phyloP scores from a whole-genome alignment of 2,113 vertebrate genomes.

The Ailurus styani region DNA sequence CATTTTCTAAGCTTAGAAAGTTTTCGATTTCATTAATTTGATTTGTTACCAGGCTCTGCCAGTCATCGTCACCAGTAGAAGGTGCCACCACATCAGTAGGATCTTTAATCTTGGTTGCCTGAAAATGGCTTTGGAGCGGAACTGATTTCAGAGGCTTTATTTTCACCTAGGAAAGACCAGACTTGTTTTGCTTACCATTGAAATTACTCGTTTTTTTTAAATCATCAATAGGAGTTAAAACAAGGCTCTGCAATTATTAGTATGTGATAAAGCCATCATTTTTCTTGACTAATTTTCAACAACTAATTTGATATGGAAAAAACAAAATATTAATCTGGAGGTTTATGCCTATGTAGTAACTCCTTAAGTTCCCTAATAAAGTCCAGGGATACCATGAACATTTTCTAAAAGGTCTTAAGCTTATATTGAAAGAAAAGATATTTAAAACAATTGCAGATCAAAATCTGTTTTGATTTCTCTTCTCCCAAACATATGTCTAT shows the following conservation, averaged over 20 bases:
- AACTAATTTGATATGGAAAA: not conserved
- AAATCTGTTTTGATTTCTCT: conserved; percentile 41
- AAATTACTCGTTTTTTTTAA: not conserved
- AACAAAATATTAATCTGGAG: not conserved
- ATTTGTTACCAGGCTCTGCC: conserved; percentile 56
- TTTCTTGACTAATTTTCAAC: not conserved
- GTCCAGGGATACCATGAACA: not conserved
- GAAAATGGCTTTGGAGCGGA: conserved; percentile 8
- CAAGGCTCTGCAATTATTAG: not conserved
- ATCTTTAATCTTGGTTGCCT: not conserved
- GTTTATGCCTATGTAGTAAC: not conserved
- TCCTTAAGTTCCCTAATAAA: conserved; percentile 26
- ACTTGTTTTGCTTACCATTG: not conserved
- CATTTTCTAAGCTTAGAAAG: conserved; percentile 70
- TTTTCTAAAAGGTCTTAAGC: conserved; percentile 28
- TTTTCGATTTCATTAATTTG: conserved; percentile 75
- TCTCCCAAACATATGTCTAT: conserved; percentile 38
- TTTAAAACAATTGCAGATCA: conserved; percentile 51
- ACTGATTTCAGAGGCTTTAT: conserved; percentile 49
- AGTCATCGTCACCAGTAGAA: conserved; percentile 44
- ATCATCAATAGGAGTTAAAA: not conserved
- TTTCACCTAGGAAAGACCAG: conserved; percentile 69
- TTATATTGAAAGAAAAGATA: conserved; percentile 30
- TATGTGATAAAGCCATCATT: not conserved
- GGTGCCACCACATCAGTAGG: not conserved